These are phyloP conservation scores for Melinaea marsaeus DNA, from an alignment of 2,888 invertebrate genomes.

Conservation along the genomic window DNA sequence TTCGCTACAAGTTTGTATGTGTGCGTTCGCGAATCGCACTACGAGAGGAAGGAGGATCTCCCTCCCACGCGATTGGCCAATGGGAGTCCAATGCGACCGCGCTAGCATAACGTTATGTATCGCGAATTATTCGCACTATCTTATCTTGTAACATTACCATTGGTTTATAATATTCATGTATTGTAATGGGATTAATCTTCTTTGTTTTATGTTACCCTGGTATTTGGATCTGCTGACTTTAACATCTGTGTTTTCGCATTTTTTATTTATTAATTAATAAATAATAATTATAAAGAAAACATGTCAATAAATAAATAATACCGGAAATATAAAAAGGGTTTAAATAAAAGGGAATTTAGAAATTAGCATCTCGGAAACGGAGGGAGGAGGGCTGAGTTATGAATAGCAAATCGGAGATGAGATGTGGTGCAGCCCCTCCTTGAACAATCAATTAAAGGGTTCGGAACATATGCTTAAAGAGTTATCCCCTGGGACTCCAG, in stretches of 20 bases:
- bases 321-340: constrained; percentile 71
- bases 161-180: constrained; percentile 20
- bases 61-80: constrained; percentile 68
- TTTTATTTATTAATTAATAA: constrained; percentile 32
- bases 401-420: constrained; percentile 60
- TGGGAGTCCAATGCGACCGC: constrained; percentile 53
- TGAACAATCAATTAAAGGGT: constrained; percentile 70
- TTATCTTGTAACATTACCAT: constrained; percentile 36
- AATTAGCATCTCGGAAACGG: constrained; percentile 42
- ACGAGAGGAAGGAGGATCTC: constrained; percentile 76
- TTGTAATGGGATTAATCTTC: constrained; percentile 34
- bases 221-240: constrained; percentile 47
- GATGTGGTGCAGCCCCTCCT: constrained; percentile 61
- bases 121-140: constrained; percentile 66
- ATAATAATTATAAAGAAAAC: constrained; percentile 49
- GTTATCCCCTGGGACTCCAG: constrained; percentile 54
- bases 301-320: constrained; percentile 48
- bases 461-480: constrained; percentile 70
- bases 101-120: constrained; percentile 47
- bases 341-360: constrained; percentile 49
- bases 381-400: constrained; percentile 50
- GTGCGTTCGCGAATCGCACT: constrained; percentile 69
- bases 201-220: constrained; percentile 62
- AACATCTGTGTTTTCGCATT: constrained; percentile 19
- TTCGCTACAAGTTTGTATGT: constrained; percentile 54